Conservation (phyloP, 2,888 invertebrate species). For the Tetranychus piercei region DNA sequence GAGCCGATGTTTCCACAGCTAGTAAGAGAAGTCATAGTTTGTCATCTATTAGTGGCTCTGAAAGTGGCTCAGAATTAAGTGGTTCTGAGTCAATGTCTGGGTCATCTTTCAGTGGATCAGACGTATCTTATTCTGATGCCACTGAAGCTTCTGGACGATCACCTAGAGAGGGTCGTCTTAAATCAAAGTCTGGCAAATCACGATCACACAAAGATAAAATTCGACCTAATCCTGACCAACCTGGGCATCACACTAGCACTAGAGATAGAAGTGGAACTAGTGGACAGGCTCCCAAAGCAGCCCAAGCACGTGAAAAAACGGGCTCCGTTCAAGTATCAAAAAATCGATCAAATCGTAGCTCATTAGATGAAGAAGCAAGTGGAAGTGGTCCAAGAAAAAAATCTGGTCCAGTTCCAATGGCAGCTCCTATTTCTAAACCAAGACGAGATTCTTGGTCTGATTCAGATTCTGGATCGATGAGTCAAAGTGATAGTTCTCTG, state of each 20-base stretch:
- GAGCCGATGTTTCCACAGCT: background rate
- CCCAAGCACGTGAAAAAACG: background rate
- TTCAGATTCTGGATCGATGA: conserved; percentile 15
- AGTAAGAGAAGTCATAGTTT: background rate
- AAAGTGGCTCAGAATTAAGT: conserved; percentile 4
- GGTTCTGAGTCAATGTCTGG: conserved; percentile 2
- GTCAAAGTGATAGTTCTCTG: conserved; percentile 11
- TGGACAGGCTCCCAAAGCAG: background rate
- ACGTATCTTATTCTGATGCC: background rate
- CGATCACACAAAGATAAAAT: no score
- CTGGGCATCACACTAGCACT: no score
- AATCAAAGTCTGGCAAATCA: background rate
- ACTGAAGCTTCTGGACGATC: conserved; percentile 4
- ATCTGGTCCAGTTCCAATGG: background rate
- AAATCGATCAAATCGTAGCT: background rate
- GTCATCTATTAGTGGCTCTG: conserved; percentile 7
- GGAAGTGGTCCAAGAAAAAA: background rate
- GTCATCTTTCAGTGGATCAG: conserved; percentile 11
- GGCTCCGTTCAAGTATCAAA: background rate
- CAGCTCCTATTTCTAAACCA: background rate
- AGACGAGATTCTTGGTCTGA: conserved; percentile 20
- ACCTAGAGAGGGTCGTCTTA: background rate
- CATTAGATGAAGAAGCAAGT: background rate
- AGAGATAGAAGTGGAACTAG: background rate
- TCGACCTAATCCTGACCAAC: no score